These are phyloP conservation scores for Bucorvus abyssinicus DNA, from an alignment of 2,797 vertebrate species.

Conservation along the genomic window DNA sequence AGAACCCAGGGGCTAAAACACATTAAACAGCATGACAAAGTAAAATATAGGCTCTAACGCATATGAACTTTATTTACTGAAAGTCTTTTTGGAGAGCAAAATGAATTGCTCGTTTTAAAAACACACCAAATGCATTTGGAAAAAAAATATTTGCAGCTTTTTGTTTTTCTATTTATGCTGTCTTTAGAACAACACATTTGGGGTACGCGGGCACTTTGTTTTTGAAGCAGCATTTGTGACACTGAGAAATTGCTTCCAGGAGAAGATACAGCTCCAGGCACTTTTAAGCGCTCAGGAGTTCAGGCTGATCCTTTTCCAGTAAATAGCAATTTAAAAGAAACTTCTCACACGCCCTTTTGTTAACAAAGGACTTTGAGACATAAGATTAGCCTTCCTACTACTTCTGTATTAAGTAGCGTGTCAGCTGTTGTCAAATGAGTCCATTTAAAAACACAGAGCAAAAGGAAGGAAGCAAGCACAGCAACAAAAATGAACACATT, in stretches of 20 bases:
- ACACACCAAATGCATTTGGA: not conserved
- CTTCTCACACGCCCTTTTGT: not conserved
- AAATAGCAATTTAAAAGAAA: not conserved
- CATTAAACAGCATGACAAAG: not conserved
- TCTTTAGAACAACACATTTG: not conserved
- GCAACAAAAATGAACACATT: conserved; percentile 32
- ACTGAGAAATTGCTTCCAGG: not conserved
- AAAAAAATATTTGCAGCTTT: not conserved
- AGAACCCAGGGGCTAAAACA: not conserved
- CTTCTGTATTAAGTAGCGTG: not conserved
- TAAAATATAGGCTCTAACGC: not conserved
- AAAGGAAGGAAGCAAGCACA: not conserved
- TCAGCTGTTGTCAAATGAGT: not conserved
- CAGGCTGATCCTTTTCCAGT: not conserved
- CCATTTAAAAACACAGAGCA: not conserved
- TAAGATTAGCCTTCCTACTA: not conserved
- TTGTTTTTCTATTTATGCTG: not conserved
- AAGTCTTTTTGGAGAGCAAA: not conserved
- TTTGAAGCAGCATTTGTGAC: not conserved
- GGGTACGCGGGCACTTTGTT: not conserved
- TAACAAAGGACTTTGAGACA: not conserved
- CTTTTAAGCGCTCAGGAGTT: not conserved
- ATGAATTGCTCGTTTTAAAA: not conserved
- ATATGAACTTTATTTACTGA: not conserved
- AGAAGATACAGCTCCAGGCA: not conserved